These are phyloP conservation scores for Thryonomys swinderianus DNA, from an alignment of 2,113 vertebrate species.

Conservation along the genomic window DNA sequence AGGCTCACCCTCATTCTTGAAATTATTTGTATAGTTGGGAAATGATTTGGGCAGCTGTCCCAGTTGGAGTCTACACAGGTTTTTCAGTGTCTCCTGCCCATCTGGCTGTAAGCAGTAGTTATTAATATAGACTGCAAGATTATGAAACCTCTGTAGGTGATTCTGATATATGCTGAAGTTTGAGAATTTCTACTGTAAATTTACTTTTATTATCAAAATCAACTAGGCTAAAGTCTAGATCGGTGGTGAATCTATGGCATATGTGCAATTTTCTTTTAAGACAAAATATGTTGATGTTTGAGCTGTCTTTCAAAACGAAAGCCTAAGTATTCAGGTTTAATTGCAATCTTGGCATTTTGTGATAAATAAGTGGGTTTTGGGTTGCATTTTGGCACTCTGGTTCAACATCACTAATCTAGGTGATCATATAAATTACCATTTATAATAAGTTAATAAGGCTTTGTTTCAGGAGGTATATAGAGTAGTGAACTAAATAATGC, in stretches of 20 bases:
- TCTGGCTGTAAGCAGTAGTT: background rate
- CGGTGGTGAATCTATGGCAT: background rate
- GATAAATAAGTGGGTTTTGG: background rate
- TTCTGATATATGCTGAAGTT: background rate
- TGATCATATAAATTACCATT: background rate
- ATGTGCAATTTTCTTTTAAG: background rate
- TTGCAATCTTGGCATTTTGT: background rate
- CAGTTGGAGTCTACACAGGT: background rate
- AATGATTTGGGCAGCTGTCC: background rate
- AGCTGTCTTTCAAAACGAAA: background rate
- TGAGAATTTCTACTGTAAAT: background rate
- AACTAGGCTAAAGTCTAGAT: background rate
- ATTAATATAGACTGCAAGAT: background rate
- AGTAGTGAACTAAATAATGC: background rate
- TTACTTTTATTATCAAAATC: background rate
- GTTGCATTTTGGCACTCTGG: background rate
- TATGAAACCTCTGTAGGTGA: background rate
- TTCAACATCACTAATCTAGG: background rate
- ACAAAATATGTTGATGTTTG: background rate
- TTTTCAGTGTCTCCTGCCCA: background rate
- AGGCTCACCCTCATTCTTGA: background rate
- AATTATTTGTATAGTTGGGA: background rate
- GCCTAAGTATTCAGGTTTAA: background rate
- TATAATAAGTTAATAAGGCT: background rate
- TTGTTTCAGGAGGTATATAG: background rate